Evolutionary conservation across 2,888 invertebrate species (phyloP).

Genomic region (Xylota segnis): DNA sequence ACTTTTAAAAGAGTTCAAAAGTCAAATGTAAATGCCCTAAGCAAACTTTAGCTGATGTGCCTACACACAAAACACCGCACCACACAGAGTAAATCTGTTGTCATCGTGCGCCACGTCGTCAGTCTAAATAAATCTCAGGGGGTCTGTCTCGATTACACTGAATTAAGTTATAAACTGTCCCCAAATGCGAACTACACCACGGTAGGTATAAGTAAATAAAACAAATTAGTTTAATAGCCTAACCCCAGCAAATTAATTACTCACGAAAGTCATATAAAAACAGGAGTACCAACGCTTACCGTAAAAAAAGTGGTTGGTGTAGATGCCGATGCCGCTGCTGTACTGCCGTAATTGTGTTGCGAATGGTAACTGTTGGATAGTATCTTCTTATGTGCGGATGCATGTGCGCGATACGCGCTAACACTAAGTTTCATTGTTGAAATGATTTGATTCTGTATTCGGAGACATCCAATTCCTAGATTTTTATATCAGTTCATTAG

Average conservation of each 20-base stretch:
- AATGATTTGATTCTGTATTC: constrained; percentile 67
- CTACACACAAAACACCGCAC: not conserved
- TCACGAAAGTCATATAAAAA: constrained; percentile 47
- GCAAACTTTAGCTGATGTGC: constrained; percentile 36
- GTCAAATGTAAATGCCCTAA: constrained; percentile 46
- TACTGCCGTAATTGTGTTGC: constrained; percentile 91
- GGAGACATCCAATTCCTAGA: constrained; percentile 70
- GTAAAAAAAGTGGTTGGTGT: constrained; percentile 84
- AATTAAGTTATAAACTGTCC: constrained; percentile 44
- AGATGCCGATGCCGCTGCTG: constrained; percentile 88
- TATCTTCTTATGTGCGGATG: constrained; percentile 95
- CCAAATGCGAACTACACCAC: constrained; percentile 11
- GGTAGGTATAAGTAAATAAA: constrained; percentile 57
- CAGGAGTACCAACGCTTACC: constrained; percentile 49
- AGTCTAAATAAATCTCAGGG: constrained; percentile 2
- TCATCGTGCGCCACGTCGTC: not conserved
- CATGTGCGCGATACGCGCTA: constrained; percentile 94
- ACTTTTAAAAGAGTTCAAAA: constrained; percentile 60
- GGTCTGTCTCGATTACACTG: constrained; percentile 24
- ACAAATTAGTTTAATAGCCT: constrained; percentile 61
- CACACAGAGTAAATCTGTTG: not conserved
- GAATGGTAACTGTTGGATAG: constrained; percentile 91
- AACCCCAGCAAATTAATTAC: constrained; percentile 61
- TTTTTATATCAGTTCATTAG: constrained; percentile 55
- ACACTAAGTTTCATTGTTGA: constrained; percentile 92